Evolutionary conservation across 2,113 vertebrate species (phyloP).

Genomic region (Guaruba guarouba): DNA sequence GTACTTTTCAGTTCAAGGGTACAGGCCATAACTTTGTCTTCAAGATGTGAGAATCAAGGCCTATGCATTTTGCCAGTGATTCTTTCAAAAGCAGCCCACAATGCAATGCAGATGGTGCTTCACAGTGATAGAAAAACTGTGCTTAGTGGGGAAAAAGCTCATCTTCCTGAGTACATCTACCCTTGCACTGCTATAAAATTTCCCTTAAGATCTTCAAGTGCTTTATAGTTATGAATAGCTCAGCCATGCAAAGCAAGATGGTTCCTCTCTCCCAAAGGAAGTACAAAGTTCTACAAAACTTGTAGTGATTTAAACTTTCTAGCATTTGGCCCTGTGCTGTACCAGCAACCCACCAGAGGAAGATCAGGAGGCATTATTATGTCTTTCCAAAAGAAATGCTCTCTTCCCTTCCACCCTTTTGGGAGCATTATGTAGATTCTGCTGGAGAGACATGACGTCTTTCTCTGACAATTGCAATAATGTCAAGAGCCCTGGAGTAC

Average conservation of each 20-base stretch:
- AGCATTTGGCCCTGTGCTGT: neutral
- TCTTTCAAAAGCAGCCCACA: neutral
- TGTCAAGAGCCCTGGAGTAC: slow-evolving; percentile 5
- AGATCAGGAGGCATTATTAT: neutral
- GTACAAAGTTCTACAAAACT: neutral
- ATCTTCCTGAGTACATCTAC: neutral
- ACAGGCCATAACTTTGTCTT: neutral
- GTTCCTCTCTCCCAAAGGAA: neutral
- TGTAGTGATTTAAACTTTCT: neutral
- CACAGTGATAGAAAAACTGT: neutral
- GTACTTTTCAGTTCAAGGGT: neutral
- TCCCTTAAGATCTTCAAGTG: neutral
- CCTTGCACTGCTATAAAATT: neutral
- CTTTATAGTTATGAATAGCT: neutral
- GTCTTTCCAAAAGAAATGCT: neutral
- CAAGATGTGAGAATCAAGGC: neutral
- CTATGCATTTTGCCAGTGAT: neutral
- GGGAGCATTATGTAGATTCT: neutral
- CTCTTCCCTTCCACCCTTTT: neutral
- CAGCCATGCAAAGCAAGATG: neutral
- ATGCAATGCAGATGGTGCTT: neutral
- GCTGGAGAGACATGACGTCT: neutral
- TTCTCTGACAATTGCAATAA: neutral
- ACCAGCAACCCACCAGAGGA: neutral
- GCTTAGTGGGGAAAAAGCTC: neutral